Base-by-base conservation (phyloP, 2,113 vertebrate genomes). In the Oostethus manadensis region DNA sequence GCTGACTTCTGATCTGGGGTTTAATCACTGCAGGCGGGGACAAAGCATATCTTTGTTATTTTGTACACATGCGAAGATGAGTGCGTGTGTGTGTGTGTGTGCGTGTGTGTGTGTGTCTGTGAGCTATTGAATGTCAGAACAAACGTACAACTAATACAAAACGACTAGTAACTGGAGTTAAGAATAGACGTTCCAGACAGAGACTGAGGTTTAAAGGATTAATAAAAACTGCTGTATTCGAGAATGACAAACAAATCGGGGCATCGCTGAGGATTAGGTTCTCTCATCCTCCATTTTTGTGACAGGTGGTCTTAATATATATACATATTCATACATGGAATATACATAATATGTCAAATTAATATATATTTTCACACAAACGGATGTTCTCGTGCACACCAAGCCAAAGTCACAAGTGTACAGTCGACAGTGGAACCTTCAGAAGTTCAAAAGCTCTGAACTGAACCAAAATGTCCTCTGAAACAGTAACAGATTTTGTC, bases 1-100 rank as follows among this genome's bases (percentile, higher is more conserved):
- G 84, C 75, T 75, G 81, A 75, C 62, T 77, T 43, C 60, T 70
- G 58, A 55, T 63, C 64, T 64, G 70, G 79, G 74, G 58, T 57
- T 60, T 68, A 60, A 56, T 47, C 17, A 38, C 56, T 60, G 68
- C 50, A 23, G 58, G 50, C 58, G 62, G 57, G 21, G 64, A 57
- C 4, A 13, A 55, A n/a, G 50, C 56, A 22, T 46, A 40, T 53
- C 42, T 45, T n/a, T 53, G 54, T 45, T 17, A 46, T 56, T 64
- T 55, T 43, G 16, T 57, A n/a, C 42, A n/a, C 22, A 40, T 21
- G 29, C 57, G 16, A 45, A 56, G 33, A 38, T 17, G 33, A 23
- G 26, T 48, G 47, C 55, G 40, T 35, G 26, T 40, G 49, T 64
- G n/a, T 26, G 43, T 49, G 35, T 8, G 42, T n/a, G n/a, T n/a